phyloP scores from a whole-genome alignment of 1,140 invertebrate genomes.

The Polyergus mexicanus region DNA sequence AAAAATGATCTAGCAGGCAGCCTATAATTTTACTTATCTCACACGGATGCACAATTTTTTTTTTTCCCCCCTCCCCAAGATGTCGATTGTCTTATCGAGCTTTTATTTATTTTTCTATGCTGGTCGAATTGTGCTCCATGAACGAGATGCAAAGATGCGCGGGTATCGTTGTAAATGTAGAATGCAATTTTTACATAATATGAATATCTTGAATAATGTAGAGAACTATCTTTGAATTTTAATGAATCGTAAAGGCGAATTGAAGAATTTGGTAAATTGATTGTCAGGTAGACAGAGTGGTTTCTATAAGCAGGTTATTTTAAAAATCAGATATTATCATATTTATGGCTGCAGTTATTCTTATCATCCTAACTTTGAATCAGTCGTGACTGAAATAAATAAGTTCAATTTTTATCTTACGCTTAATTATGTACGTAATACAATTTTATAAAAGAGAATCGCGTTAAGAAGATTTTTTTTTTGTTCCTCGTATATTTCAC shows the following conservation, averaged over 20 bases:
- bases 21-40: constrained; percentile 1
- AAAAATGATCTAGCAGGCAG: constrained; percentile 13
- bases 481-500: not conserved
- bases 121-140: not conserved
- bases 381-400: not conserved
- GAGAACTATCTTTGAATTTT: not conserved
- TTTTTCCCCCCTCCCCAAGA: too few species aligned
- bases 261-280: not conserved
- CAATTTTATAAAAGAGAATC: too few species aligned
- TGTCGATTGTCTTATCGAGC: not conserved
- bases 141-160: not conserved
- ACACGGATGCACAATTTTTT: too few species aligned
- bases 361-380: not conserved
- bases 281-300: not conserved
- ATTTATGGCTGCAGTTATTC: not conserved
- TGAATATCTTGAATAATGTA: not conserved
- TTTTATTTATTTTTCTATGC: constrained; percentile 4
- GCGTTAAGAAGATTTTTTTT: not conserved
- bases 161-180: not conserved
- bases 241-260: not conserved
- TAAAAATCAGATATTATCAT: not conserved
- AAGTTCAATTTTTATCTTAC: constrained; percentile 5
- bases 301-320: not conserved
- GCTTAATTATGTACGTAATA: not conserved
- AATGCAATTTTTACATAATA: not conserved